Percentiles rank a stretch among this genome's conserved stretches.
Evolutionary conservation across 64 coral and sea anemone species (phyloP).

Genomic region (Cladopsammia gracilis): DNA sequence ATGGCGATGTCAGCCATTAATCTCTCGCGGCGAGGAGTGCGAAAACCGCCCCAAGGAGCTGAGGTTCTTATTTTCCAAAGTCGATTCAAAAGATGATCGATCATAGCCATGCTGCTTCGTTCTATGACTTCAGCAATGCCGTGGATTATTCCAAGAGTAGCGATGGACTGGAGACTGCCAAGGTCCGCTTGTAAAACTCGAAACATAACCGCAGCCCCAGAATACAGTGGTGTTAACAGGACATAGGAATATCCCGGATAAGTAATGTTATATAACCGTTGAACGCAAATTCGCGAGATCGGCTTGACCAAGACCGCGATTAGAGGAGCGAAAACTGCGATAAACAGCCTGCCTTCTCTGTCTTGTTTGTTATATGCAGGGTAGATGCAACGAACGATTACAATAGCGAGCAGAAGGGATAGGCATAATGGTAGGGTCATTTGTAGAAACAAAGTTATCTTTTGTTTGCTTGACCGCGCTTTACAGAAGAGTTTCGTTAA

Average conservation of each 20-base stretch:
- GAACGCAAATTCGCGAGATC: background rate
- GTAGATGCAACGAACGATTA: background rate
- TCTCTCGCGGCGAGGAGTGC: background rate
- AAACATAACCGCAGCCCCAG: background rate
- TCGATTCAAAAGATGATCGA: background rate
- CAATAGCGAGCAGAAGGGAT: background rate
- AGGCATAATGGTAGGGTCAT: background rate
- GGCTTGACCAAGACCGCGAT: background rate
- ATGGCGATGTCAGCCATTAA: conserved; percentile 13
- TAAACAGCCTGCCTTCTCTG: background rate
- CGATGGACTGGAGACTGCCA: background rate
- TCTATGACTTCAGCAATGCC: conserved; percentile 5
- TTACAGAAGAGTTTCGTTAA: background rate
- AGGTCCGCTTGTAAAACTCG: conserved; percentile 7
- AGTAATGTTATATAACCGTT: background rate
- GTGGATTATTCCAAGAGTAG: background rate
- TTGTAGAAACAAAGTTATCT: background rate
- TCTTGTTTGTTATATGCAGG: background rate
- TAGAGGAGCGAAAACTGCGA: background rate
- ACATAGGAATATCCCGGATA: background rate
- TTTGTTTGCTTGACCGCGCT: background rate
- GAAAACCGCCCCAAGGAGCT: background rate
- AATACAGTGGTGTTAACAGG: background rate
- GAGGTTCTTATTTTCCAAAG: background rate
- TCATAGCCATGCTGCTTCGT: background rate